phyloP scores from a whole-genome alignment of 2,888 invertebrate genomes.

The Ormyrus nitidulus region DNA sequence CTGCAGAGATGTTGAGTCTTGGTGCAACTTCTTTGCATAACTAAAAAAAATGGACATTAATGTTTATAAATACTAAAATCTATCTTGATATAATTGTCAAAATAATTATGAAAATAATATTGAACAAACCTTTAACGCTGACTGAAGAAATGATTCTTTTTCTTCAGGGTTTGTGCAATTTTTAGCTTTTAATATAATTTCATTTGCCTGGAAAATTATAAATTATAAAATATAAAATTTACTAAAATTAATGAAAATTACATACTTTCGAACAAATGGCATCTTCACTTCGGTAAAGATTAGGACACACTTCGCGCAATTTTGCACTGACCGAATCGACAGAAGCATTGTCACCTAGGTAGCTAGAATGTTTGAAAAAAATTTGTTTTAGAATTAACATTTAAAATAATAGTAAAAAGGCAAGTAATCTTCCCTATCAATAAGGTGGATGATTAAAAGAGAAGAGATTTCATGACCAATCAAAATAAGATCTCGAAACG shows the following conservation, averaged over 20 bases:
- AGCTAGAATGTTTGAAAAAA: constrained; percentile 76
- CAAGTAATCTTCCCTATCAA: constrained; percentile 79
- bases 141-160: constrained; percentile 85
- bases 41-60: constrained; percentile 68
- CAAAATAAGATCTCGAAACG: constrained; percentile 85
- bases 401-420: constrained; percentile 12
- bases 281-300: constrained; percentile 95
- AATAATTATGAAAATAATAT: background rate
- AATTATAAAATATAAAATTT: background rate
- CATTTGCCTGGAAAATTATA: constrained; percentile 82
- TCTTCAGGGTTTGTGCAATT: constrained; percentile 85
- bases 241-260: constrained; percentile 55
- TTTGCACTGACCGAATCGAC: constrained; percentile 93
- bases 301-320: constrained; percentile 93
- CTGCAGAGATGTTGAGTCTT: constrained; percentile 88
- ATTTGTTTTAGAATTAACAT: constrained; percentile 4
- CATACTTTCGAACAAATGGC: constrained; percentile 94
- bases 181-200: constrained; percentile 89
- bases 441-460: constrained; percentile 87
- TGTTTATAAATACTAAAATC: background rate
- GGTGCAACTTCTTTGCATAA: constrained; percentile 93
- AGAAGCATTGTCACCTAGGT: constrained; percentile 95
- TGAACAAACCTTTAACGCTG: constrained; percentile 80
- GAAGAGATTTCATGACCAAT: constrained; percentile 87
- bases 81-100: constrained; percentile 9